Evolutionary conservation across 1,140 invertebrate genomes (phyloP).

Genomic region (Latrodectus geometricus): DNA sequence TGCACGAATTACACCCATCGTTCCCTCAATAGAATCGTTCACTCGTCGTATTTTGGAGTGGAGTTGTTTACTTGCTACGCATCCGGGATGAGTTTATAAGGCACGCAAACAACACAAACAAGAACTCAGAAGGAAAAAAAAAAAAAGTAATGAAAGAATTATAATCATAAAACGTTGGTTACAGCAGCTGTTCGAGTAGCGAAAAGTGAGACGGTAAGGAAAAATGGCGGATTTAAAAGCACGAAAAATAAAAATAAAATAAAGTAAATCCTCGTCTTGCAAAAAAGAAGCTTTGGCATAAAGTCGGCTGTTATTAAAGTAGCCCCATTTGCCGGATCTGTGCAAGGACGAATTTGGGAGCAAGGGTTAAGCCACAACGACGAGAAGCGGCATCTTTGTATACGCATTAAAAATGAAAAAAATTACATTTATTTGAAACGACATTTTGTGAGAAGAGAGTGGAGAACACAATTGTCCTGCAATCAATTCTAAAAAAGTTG

Average conservation of each 20-base stretch:
- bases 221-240: not conserved
- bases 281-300: slow-evolving; percentile 11
- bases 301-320: slow-evolving; percentile 40
- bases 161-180: slow-evolving; percentile 34
- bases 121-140: not conserved
- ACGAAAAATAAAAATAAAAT: not conserved
- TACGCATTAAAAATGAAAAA: not conserved
- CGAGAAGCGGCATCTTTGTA: not conserved
- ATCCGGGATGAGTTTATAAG: slow-evolving; percentile 16
- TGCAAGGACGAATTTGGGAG: slow-evolving; percentile 1
- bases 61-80: slow-evolving; percentile 24
- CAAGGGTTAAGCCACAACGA: slow-evolving; percentile 2
- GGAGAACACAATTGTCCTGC: no score
- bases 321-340: slow-evolving; percentile 16
- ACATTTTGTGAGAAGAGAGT: no score
- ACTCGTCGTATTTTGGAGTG: slow-evolving; percentile 5
- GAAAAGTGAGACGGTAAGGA: not conserved
- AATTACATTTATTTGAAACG: no score
- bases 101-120: not conserved
- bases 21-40: not conserved
- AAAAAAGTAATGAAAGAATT: slow-evolving; percentile 13
- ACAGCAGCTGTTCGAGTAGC: not conserved
- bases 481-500: no score
- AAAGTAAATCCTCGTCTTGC: not conserved
- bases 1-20: no score